Evolutionary conservation across 2,113 vertebrate genomes (phyloP).

Genomic region (Sturnira hondurensis): DNA sequence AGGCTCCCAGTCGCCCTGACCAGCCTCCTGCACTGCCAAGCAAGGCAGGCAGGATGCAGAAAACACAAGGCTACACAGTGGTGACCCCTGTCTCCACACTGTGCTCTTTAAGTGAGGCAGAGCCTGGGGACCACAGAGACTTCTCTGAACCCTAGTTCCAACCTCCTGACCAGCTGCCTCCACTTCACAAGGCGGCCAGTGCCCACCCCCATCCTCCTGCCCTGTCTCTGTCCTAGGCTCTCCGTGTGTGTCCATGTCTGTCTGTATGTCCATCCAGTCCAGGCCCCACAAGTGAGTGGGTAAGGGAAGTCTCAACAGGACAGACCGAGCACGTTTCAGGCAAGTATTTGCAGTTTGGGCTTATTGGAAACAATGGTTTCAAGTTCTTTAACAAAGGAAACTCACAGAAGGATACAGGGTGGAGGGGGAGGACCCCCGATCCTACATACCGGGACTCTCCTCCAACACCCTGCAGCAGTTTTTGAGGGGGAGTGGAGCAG

Average conservation of each 20-base stretch:
- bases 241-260: not conserved
- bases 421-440: not conserved
- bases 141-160: not conserved
- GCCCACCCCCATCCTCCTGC: not conserved
- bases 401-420: not conserved
- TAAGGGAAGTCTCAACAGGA: not conserved
- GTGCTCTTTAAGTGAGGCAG: not conserved
- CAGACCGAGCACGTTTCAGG: not conserved
- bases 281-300: not conserved
- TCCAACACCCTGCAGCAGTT: not conserved
- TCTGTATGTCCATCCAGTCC: not conserved
- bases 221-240: not conserved
- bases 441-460: not conserved
- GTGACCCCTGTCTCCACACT: rapidly evolving
- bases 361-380: not conserved
- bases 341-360: not conserved
- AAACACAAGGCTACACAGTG: not conserved
- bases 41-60: not conserved
- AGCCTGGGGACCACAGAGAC: not conserved
- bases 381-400: not conserved
- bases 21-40: not conserved
- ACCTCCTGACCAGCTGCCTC: not conserved
- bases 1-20: not conserved
- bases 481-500: rapidly evolving
- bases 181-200: not conserved